Base-by-base conservation (phyloP, 92 coral and sea anemone genomes). In the Nematostella vectensis region DNA sequence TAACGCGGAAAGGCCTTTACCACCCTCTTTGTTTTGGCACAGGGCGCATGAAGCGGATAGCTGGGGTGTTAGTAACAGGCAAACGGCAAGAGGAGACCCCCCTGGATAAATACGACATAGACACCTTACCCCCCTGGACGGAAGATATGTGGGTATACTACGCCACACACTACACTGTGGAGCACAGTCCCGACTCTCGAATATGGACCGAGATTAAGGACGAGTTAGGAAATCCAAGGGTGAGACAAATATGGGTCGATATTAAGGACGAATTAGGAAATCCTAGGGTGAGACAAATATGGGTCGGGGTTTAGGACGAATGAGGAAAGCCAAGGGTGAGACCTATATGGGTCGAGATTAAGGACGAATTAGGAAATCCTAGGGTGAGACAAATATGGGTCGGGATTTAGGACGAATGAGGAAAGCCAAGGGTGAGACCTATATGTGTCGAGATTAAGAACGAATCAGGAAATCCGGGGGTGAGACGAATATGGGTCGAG, bases 121-220 rank as follows among this genome's bases (percentile, higher is more conserved):
- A 65, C 15, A 65, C 20, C 16, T 39, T 23, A 0, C 15, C 59
- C 30, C 9, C 11, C 11, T 45, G 51, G 51, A 9, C 18, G 21
- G 58, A 27, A 23, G 59, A 26, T 8, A 68, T 72, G 3, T 83
- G 93, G 93, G 59, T 36, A 1, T 27, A 27, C 10, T 43, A 25
- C 11, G 82, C 77, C 0, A 79, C 93, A 10, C 93, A 83, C 48
- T 84, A 84, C 70, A 74, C 77, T 13, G 83, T 84, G 8, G 83
- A 74, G 65, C 70, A 58, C 44, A 75, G 94, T 48, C 94, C 94
- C 30, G 94, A 84, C 51, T 83, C 80, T 4, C 51, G 94, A 2
- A 67, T 84, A n/a, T 84, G 94, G 94, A 69, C 64, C 0, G 65
- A 64, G 29, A 38, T 84, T 25, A 57, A 65, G 36, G 94, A 80